Conservation (phyloP, 2,797 vertebrate species). For the Poeciliopsis paucimaculata region DNA sequence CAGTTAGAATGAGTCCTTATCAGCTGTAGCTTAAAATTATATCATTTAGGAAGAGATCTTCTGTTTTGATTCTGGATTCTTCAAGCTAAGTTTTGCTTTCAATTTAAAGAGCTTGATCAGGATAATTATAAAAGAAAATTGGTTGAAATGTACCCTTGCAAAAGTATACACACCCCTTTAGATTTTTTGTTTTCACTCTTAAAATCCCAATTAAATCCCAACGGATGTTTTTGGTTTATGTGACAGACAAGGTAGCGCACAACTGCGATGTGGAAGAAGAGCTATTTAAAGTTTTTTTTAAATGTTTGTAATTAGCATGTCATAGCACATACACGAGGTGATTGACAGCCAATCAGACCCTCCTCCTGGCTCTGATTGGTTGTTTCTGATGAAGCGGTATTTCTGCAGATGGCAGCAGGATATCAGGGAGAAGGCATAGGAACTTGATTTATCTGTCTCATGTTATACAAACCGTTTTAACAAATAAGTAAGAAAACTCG, state of each 20-base stretch:
- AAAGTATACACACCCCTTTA: background rate
- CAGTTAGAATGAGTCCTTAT: background rate
- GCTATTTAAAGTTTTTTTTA: no score
- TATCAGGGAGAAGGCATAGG: no score
- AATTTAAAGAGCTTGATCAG: background rate
- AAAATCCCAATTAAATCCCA: background rate
- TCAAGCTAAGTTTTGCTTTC: background rate
- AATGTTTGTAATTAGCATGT: no score
- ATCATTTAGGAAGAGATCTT: background rate
- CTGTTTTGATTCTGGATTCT: background rate
- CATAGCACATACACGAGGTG: no score
- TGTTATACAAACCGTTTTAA: no score
- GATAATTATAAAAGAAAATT: background rate
- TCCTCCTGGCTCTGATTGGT: no score
- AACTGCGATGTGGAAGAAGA: no score
- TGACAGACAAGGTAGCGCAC: background rate
- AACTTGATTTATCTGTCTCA: no score
- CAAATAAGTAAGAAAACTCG: no score
- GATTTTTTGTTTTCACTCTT: background rate
- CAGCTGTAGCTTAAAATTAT: background rate
- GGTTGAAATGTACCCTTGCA: background rate
- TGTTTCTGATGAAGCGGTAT: no score
- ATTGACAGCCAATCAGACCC: no score
- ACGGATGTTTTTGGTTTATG: background rate
- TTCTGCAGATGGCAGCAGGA: no score